Conservation (phyloP, 2,113 vertebrate genomes). For the Anarrhichthys ocellatus region DNA sequence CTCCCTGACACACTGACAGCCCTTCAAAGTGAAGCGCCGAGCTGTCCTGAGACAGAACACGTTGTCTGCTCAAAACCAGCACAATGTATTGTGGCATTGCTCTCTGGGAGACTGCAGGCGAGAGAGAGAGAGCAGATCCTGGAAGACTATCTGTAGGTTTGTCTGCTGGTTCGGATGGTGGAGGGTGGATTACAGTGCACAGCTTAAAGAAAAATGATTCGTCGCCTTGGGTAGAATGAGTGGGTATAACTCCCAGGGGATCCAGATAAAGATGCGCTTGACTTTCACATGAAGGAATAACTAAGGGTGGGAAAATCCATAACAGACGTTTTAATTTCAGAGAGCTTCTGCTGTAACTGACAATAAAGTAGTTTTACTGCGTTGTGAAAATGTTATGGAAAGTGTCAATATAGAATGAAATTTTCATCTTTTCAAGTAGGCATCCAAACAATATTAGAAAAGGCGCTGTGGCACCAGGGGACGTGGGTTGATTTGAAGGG, state of each 20-base stretch:
- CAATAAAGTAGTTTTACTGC: conserved; percentile 31
- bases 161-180: conserved; percentile 41
- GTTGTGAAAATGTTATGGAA: conserved; percentile 34
- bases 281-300: conserved; percentile 65
- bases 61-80: conserved; percentile 54
- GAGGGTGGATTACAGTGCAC: conserved; percentile 59
- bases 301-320: conserved; percentile 64
- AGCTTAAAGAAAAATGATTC: conserved; percentile 60
- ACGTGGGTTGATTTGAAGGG: conserved; percentile 63
- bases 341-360: conserved; percentile 18
- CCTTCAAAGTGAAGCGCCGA: conserved; percentile 54
- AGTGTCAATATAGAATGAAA: conserved; percentile 44
- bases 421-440: conserved; percentile 45
- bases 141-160: conserved; percentile 53
- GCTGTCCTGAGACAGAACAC: conserved; percentile 67
- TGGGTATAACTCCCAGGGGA: conserved; percentile 60
- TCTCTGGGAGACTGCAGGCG: conserved; percentile 50
- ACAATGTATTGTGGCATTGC: conserved; percentile 58
- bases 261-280: conserved; percentile 59
- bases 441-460: conserved; percentile 54
- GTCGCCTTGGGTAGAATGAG: conserved; percentile 65
- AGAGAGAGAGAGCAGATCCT: conserved; percentile 51
- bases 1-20: conserved; percentile 65
- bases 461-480: conserved; percentile 37
- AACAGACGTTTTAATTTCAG: conserved; percentile 61